A percentile compares a stretch with the other conserved stretches of the same genome.
Conservation (phyloP, 53 echinoderm and acorn worm genomes). For the Holothuria scabra region DNA sequence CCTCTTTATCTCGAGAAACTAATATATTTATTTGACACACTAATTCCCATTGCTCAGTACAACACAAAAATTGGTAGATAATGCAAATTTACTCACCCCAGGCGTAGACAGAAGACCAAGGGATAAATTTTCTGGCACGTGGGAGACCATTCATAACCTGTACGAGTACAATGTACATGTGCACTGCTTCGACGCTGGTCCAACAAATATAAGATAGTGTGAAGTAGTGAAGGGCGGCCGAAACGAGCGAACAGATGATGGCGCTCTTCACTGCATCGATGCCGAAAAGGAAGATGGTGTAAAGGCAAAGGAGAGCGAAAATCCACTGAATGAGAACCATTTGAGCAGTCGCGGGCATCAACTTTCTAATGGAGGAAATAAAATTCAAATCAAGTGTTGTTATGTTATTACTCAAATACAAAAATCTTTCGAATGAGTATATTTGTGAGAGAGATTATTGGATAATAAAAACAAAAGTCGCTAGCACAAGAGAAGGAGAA, state of each 20-base stretch:
- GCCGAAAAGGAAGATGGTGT: conserved; percentile 77
- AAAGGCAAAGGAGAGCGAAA: conserved; percentile 71
- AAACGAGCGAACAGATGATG: conserved; percentile 53
- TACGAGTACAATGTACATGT: conserved; percentile 74
- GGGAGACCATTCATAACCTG: conserved; percentile 58
- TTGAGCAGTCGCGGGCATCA: conserved; percentile 62
- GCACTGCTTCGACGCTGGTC: conserved; percentile 79
- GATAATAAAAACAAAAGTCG: too few relatives aligned
- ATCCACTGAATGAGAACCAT: conserved; percentile 74
- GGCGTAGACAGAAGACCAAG: conserved; percentile 54
- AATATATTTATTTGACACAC: too few relatives aligned
- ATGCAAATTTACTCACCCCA: conserved; percentile 63
- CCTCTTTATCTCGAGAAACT: too few relatives aligned
- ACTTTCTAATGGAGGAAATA: conserved; percentile 35
- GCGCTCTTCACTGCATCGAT: conserved; percentile 56
- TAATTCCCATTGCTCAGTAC: too few relatives aligned
- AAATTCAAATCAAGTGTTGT: neutral
- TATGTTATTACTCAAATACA: too few relatives aligned
- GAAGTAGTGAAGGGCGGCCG: conserved; percentile 81
- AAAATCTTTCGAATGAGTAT: too few relatives aligned
- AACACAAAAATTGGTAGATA: too few relatives aligned
- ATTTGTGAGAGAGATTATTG: too few relatives aligned
- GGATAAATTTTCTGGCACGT: conserved; percentile 62
- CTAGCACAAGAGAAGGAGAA: too few relatives aligned
- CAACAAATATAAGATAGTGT: conserved; percentile 75